Conservation (phyloP, 2,113 vertebrate species). For the Ceyx cyanopectus region DNA sequence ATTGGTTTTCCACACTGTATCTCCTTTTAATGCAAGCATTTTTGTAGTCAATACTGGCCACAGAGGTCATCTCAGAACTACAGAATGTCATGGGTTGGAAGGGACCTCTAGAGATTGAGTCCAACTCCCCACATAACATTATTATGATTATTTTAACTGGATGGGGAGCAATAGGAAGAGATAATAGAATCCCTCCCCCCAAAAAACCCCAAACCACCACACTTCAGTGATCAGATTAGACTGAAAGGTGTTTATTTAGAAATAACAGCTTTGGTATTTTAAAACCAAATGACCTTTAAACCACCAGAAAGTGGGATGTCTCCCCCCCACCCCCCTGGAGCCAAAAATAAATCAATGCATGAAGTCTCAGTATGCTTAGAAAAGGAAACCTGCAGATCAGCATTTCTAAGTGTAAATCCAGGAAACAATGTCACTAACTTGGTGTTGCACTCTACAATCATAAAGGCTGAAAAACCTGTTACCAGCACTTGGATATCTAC, state of each 20-base stretch:
- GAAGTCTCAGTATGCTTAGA: slow-evolving; percentile 14
- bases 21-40: not conserved
- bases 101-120: too few relatives aligned
- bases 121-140: not conserved
- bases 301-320: slow-evolving; percentile 67
- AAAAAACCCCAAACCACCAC: not conserved
- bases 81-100: too few relatives aligned
- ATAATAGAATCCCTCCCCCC: not conserved
- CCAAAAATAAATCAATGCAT: slow-evolving; percentile 61
- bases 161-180: not conserved
- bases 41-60: not conserved
- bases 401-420: not conserved
- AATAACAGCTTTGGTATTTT: slow-evolving; percentile 83
- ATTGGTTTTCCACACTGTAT: not conserved
- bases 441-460: slow-evolving; percentile 12
- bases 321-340: not conserved
- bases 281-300: slow-evolving; percentile 74
- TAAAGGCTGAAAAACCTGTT: slow-evolving; percentile 20
- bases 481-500: not conserved
- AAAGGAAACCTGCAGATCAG: not conserved
- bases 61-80: not conserved
- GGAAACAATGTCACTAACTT: not conserved
- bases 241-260: slow-evolving; percentile 81
- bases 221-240: not conserved
- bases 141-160: not conserved